Percentiles rank a stretch among this genome's conserved stretches.
Evolutionary conservation across 1,140 invertebrate genomes (phyloP).

Genomic region (Temnothorax nylanderi): DNA sequence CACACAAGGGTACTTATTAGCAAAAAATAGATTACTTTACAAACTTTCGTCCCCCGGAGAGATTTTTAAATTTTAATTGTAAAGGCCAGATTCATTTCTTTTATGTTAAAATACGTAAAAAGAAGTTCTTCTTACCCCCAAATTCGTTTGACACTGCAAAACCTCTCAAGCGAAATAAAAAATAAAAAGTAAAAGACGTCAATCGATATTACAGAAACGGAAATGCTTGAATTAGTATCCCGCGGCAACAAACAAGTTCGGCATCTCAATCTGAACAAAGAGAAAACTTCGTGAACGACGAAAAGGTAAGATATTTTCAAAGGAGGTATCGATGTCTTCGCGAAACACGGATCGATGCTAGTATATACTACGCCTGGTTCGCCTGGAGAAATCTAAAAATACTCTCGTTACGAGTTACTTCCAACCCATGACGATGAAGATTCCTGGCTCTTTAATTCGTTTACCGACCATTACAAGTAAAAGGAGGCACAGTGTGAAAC

Average conservation of each 20-base stretch:
- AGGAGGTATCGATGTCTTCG: constrained; percentile 42
- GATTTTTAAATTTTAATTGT: no score
- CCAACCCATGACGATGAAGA: constrained; percentile 62
- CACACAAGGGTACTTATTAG: no score
- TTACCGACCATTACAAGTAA: constrained; percentile 77
- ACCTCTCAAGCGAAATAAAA: not conserved
- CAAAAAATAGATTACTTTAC: no score
- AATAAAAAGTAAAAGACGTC: not conserved
- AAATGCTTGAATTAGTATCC: constrained; percentile 33
- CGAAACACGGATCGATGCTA: constrained; percentile 43
- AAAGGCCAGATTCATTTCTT: no score
- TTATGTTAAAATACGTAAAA: no score
- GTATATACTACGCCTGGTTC: not conserved
- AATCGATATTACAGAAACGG: constrained; percentile 26
- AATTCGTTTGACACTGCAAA: no score
- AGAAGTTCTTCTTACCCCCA: no score
- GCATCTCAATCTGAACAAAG: constrained; percentile 26
- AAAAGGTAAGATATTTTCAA: constrained; percentile 25
- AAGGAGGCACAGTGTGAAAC: constrained; percentile 74
- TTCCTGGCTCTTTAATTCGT: constrained; percentile 81
- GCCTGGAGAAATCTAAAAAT: constrained; percentile 55
- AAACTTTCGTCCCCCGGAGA: no score
- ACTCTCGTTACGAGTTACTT: constrained; percentile 75
- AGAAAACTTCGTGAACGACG: constrained; percentile 41
- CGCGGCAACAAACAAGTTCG: constrained; percentile 31